phyloP scores from a whole-genome alignment of 2,113 vertebrate species.

The Ramphastos sulfuratus region DNA sequence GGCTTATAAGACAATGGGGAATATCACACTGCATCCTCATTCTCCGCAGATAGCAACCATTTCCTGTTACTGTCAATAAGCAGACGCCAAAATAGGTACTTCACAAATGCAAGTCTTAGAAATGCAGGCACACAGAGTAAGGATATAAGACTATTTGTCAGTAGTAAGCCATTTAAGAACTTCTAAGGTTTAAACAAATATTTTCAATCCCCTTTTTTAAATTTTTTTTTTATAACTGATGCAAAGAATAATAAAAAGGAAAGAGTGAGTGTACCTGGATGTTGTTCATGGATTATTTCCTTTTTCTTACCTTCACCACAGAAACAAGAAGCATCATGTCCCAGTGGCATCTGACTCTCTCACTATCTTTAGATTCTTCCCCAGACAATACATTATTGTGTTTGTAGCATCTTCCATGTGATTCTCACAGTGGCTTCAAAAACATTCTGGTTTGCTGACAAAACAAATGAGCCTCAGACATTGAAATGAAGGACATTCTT shows the following conservation, averaged over 20 bases:
- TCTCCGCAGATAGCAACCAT: not conserved
- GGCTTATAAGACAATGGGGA: not conserved
- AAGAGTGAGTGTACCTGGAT: not conserved
- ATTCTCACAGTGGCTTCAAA: not conserved
- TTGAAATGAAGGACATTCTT: not conserved
- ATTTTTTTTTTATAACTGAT: not conserved
- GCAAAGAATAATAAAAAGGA: not conserved
- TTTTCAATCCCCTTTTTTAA: not conserved
- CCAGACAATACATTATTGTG: conserved; percentile 29
- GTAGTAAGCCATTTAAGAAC: not conserved
- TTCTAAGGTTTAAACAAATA: not conserved
- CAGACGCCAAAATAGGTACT: not conserved
- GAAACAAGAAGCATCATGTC: conserved; percentile 3
- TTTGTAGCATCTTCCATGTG: not conserved
- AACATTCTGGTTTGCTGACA: conserved; percentile 22
- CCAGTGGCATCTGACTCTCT: conserved; percentile 25
- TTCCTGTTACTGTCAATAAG: not conserved
- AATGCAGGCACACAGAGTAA: not conserved
- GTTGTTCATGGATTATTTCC: not conserved
- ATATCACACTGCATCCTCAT: not conserved
- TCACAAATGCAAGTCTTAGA: not conserved
- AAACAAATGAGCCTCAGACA: conserved; percentile 42
- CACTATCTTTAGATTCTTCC: not conserved
- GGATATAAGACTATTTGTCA: not conserved
- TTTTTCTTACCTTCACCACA: conserved; percentile 14